Conservation (phyloP, 2,797 vertebrate species). For the Scarus forsteni region DNA sequence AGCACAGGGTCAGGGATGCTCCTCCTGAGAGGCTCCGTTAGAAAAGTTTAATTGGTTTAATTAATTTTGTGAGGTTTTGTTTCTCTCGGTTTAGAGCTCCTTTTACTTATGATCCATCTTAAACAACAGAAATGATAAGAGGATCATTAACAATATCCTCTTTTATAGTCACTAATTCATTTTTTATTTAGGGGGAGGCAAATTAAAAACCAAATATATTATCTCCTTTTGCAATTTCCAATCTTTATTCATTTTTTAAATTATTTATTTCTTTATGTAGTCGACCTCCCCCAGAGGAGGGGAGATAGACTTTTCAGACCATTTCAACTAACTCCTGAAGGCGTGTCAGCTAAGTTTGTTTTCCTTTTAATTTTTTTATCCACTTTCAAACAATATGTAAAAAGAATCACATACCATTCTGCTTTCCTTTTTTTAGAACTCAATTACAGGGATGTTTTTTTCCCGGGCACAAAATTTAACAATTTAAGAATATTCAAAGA, state of each 20-base stretch:
- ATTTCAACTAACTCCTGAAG: too few species aligned
- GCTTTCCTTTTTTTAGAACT: too few species aligned
- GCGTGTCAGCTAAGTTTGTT: too few species aligned
- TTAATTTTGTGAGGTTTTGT: constrained; percentile 62
- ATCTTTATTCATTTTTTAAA: constrained; percentile 23
- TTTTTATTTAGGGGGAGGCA: too few species aligned
- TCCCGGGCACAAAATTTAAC: too few species aligned
- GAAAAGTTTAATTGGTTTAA: constrained; percentile 67
- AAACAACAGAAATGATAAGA: neutral
- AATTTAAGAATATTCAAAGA: too few species aligned
- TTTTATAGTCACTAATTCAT: neutral
- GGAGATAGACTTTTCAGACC: too few species aligned
- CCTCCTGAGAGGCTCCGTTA: constrained; percentile 47
- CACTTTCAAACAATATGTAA: too few species aligned
- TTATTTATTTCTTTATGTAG: constrained; percentile 37
- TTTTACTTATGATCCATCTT: constrained; percentile 25
- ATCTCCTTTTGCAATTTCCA: neutral
- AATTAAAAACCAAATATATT: too few species aligned
- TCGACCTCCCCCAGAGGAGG: constrained; percentile 10
- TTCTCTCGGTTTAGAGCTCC: constrained; percentile 7
- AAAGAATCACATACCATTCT: too few species aligned
- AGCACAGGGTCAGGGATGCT: constrained; percentile 59
- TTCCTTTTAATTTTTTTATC: too few species aligned
- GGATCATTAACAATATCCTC: neutral
- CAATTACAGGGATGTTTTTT: too few species aligned